Percentiles rank a stretch among this genome's conserved stretches.
Evolutionary conservation across 2,888 invertebrate species (phyloP).

Genomic region (Drosophila melanosoma): DNA sequence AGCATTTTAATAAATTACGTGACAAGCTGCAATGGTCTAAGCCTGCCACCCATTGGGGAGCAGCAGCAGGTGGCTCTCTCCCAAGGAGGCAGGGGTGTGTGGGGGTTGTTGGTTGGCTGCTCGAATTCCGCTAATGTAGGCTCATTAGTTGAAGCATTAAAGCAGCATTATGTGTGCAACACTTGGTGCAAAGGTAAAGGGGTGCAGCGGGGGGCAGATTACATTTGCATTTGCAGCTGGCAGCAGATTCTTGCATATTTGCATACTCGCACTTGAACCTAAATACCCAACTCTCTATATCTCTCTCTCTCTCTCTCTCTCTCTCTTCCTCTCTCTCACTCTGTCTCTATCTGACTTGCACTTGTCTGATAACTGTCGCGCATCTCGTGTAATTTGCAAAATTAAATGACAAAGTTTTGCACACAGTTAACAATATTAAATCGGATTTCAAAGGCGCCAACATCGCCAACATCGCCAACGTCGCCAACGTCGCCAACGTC

Average conservation of each 20-base stretch:
- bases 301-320: neutral
- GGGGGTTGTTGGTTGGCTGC: constrained; percentile 17
- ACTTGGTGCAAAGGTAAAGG: constrained; percentile 24
- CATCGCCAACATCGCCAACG: constrained; percentile 7
- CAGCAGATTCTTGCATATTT: constrained; percentile 67
- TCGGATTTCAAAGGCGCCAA: constrained; percentile 73
- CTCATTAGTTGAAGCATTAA: constrained; percentile 79
- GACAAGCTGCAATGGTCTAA: constrained; percentile 74
- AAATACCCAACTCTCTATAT: neutral
- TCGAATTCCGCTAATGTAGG: constrained; percentile 74
- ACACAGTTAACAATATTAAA: constrained; percentile 81
- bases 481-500: constrained; percentile 4
- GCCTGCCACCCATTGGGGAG: constrained; percentile 34
- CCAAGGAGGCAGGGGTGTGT: constrained; percentile 26
- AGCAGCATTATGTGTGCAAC: constrained; percentile 69
- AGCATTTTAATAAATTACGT: constrained; percentile 80
- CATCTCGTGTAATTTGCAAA: constrained; percentile 65
- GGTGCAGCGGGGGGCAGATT: constrained; percentile 5
- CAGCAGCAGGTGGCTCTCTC: constrained; percentile 62
- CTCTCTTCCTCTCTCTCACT: neutral
- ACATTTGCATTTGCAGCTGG: constrained; percentile 58
- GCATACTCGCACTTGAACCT: constrained; percentile 47
- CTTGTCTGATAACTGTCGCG: constrained; percentile 27
- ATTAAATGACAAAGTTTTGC: constrained; percentile 80
- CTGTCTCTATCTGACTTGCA: neutral